A percentile compares a stretch with the other conserved stretches of the same genome.
These are phyloP conservation scores for Zeugodacus cucurbitae DNA, from an alignment of 1,140 invertebrate species.

Conservation along the genomic window DNA sequence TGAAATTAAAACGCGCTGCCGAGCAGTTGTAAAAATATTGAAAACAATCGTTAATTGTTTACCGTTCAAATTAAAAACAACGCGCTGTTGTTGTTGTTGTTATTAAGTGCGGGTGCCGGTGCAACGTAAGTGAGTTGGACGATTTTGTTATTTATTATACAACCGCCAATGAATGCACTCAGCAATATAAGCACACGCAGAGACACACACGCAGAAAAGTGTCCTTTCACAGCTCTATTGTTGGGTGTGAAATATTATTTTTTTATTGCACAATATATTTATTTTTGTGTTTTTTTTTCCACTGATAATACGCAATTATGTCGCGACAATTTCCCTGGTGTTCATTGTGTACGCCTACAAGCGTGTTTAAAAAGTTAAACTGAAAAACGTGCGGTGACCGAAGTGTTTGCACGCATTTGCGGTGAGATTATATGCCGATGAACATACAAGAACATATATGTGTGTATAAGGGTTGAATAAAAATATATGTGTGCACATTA, in stretches of 20 bases:
- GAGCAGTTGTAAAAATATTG: not conserved
- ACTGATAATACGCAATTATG: not conserved
- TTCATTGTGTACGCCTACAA: not conserved
- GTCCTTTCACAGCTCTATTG: too few species aligned
- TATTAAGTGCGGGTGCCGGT: not conserved
- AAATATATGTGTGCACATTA: too few species aligned
- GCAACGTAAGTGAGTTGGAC: not conserved
- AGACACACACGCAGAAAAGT: too few species aligned
- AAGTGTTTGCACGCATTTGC: not conserved
- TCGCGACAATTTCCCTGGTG: slow-evolving; percentile 2
- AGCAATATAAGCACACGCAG: too few species aligned
- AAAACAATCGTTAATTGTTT: slow-evolving; percentile 18
- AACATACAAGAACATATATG: not conserved
- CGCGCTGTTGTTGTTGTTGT: not conserved
- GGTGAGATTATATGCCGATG: not conserved
- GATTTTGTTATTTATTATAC: not conserved
- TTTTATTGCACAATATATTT: not conserved
- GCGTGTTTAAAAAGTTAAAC: slow-evolving; percentile 7
- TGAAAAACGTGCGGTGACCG: not conserved
- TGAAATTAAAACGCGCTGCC: not conserved
- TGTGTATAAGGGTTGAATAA: too few species aligned
- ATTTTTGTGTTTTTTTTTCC: not conserved
- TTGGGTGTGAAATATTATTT: not conserved
- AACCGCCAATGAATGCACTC: not conserved
- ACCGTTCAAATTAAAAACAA: slow-evolving; percentile 4